Evolutionary conservation across 2,113 vertebrate genomes (phyloP), one percentile per base, ranked within the genome.

Genomic region (Camelus dromedarius): DNA sequence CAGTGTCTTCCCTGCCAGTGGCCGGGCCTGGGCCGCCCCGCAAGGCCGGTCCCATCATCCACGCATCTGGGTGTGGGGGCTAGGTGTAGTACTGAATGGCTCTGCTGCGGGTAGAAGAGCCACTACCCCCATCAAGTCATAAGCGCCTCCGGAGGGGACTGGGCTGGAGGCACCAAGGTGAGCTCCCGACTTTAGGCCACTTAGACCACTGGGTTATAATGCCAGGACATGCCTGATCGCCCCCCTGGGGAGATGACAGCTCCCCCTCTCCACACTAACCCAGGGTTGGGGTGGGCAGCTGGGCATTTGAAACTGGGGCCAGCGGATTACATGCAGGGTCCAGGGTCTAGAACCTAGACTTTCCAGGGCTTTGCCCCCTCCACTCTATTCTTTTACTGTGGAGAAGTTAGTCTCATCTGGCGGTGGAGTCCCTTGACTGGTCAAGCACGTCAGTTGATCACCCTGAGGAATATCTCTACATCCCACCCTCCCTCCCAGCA

Each of bases 71-170:
- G 46, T 69, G 42, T 32, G 5, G 15, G 73, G n/a, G 48, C 67
- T 20, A 16, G 38, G n/a, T 0, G 0, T 3, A 7, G 56, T 52
- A 62, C 30, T 10, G 8, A 75, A 38, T n/a, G 52, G 9, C 30
- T n/a, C 48, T n/a, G 46, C 87, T 60, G 35, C 6, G 1, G 18
- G 58, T 11, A 38, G 14, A 88, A 42, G 3, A 3, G 11, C 22
- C 84, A 15, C 66, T 16, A 9, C 46, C 18, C n/a, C 9, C 81
- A 46, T 11, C n/a, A 67, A 30, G n/a, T 62, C 89, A 6, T 20
- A 22, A 52, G 58, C 35, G 46, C 42, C 56, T 66, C 54, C 22
- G 69, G 42, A 67, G 4, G 9, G 2, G 11, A 5, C 32, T 82
- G 67, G 18, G 4, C 38, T 56, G 3, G 26, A 35, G 48, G n/a